Conservation (phyloP, 1,140 invertebrate species). For the Chionoecetes opilio region DNA sequence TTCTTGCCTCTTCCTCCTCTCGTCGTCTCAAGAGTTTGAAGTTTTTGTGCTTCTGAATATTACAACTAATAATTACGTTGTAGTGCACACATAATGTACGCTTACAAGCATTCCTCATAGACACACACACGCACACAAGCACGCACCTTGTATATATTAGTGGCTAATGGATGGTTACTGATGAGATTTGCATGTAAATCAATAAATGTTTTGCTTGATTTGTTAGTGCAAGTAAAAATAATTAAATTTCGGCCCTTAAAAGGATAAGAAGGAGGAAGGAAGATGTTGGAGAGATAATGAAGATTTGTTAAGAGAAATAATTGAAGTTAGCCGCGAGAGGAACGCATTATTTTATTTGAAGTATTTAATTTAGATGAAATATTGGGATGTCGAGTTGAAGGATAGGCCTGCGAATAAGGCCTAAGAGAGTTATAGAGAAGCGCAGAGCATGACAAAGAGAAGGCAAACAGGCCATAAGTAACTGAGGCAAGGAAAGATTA, state of each 20-base stretch:
- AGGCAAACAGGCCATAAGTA: background rate
- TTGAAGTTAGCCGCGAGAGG: background rate
- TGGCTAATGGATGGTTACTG: too few relatives aligned
- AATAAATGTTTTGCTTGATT: background rate
- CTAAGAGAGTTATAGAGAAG: background rate
- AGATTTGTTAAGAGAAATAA: slow-evolving; percentile 11
- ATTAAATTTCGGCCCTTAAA: background rate
- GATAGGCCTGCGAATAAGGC: background rate
- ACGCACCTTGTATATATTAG: too few relatives aligned
- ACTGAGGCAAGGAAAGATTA: background rate
- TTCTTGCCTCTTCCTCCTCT: too few relatives aligned
- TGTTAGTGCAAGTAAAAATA: background rate
- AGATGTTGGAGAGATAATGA: background rate
- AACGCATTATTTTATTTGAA: background rate
- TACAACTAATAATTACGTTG: too few relatives aligned
- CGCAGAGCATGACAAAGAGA: background rate
- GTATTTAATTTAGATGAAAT: background rate
- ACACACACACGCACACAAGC: too few relatives aligned
- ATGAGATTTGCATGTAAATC: background rate
- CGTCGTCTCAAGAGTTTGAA: too few relatives aligned
- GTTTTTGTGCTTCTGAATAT: too few relatives aligned
- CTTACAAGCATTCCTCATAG: too few relatives aligned
- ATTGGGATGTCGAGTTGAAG: background rate
- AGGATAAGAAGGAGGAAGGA: background rate
- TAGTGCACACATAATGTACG: too few relatives aligned